Conservation (phyloP, 2,113 vertebrate genomes). For the Marmota monax region DNA sequence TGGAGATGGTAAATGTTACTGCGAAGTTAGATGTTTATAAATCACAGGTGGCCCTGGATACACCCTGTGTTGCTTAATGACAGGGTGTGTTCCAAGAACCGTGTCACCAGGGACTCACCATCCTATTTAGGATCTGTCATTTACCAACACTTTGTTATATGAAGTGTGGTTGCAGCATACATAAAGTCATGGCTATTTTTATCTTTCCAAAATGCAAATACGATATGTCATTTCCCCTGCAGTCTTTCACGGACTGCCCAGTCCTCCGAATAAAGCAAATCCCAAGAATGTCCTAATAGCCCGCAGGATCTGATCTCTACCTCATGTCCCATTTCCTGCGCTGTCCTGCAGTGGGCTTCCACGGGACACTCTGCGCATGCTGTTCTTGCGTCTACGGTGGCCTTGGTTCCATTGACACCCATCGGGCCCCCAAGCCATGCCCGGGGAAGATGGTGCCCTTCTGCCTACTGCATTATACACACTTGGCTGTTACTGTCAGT, state of each 20-base stretch:
- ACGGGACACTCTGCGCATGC: not conserved
- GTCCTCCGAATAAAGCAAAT: not conserved
- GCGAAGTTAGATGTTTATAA: not conserved
- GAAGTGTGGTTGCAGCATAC: not conserved
- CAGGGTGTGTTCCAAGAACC: not conserved
- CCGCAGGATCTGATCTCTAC: not conserved
- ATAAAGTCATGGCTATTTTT: not conserved
- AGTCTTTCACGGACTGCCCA: not conserved
- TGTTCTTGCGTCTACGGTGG: not conserved
- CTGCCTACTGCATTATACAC: not conserved
- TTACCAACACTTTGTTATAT: not conserved
- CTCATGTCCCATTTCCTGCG: not conserved
- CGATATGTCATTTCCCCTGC: not conserved
- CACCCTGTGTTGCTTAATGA: not conserved
- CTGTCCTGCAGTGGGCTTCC: not conserved
- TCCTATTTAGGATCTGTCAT: not conserved
- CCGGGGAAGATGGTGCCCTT: not conserved
- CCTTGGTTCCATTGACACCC: not conserved
- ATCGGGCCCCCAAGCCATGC: not conserved
- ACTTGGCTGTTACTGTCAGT: not conserved
- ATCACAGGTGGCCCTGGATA: not conserved
- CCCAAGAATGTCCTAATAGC: not conserved
- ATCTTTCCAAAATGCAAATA: constrained; percentile 35
- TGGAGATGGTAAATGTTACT: constrained; percentile 2
- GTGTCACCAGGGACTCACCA: not conserved